Conservation (phyloP, 2,797 vertebrate genomes). For the Anabacerthia variegaticeps region DNA sequence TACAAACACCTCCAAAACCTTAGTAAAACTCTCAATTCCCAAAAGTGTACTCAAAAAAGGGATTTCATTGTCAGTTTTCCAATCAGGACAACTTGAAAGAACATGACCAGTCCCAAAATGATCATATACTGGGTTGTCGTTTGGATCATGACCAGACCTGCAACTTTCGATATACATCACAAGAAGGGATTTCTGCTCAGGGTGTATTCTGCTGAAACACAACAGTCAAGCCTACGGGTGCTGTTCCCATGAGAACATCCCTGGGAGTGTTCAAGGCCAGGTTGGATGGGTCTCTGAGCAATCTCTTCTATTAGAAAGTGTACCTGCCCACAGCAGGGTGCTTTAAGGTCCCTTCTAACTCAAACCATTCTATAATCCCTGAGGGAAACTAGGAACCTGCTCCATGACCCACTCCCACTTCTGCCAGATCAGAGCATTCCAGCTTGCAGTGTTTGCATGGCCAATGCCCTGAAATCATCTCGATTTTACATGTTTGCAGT, state of each 20-base stretch:
- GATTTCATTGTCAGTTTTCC: not conserved
- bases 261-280: not conserved
- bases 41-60: not conserved
- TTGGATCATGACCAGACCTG: not conserved
- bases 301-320: not conserved
- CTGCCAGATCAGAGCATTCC: not conserved
- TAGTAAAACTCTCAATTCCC: not conserved
- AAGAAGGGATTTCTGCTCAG: not conserved
- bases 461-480: not conserved
- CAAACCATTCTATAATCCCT: not conserved
- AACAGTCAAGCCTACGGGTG: not conserved
- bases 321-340: not conserved
- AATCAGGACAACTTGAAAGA: not conserved
- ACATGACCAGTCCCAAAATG: not conserved
- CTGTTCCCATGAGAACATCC: not conserved
- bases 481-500: accelerated
- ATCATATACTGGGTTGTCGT: not conserved
- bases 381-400: not conserved
- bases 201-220: not conserved
- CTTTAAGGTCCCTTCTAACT: not conserved
- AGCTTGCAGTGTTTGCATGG: accelerated
- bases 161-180: not conserved
- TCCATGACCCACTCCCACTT: not conserved
- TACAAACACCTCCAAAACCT: not conserved
- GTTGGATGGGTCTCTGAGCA: not conserved